A percentile compares a stretch with the other conserved stretches of the same genome.
Evolutionary conservation across 2,113 vertebrate genomes (phyloP).

Genomic region (Dunckerocampus dactyliophorus): DNA sequence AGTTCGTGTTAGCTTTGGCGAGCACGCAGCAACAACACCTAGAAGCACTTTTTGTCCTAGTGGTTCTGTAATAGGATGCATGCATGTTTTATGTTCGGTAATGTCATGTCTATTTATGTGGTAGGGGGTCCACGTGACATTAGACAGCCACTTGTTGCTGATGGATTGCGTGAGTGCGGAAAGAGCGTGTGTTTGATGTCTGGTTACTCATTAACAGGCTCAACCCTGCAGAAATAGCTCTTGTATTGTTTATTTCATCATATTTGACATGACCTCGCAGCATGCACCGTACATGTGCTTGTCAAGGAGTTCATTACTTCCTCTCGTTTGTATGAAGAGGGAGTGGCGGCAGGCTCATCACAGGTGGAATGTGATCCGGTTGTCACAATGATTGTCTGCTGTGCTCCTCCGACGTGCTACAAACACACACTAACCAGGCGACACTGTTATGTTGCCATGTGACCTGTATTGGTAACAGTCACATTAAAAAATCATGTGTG

Average conservation of each 20-base stretch:
- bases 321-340: constrained; percentile 47
- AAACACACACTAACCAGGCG: neutral
- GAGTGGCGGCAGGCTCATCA: constrained; percentile 50
- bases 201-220: constrained; percentile 57
- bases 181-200: constrained; percentile 47
- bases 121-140: constrained; percentile 8
- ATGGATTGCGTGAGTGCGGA: constrained; percentile 20
- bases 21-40: neutral
- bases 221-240: constrained; percentile 13
- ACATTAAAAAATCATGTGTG: constrained; percentile 36
- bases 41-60: too few relatives aligned
- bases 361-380: constrained; percentile 37
- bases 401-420: constrained; percentile 8
- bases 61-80: too few relatives aligned
- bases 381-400: constrained; percentile 3
- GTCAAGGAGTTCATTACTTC: neutral
- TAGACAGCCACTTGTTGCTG: constrained; percentile 5
- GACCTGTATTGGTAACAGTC: neutral
- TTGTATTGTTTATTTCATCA: constrained; percentile 13
- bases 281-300: neutral
- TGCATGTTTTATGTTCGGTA: neutral
- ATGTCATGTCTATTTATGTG: neutral
- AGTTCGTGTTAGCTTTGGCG: neutral
- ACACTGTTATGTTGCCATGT: too few relatives aligned
- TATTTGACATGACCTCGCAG: constrained; percentile 9